phyloP scores from a whole-genome alignment of 2,888 invertebrate species.

The Athripsodes cinereus region DNA sequence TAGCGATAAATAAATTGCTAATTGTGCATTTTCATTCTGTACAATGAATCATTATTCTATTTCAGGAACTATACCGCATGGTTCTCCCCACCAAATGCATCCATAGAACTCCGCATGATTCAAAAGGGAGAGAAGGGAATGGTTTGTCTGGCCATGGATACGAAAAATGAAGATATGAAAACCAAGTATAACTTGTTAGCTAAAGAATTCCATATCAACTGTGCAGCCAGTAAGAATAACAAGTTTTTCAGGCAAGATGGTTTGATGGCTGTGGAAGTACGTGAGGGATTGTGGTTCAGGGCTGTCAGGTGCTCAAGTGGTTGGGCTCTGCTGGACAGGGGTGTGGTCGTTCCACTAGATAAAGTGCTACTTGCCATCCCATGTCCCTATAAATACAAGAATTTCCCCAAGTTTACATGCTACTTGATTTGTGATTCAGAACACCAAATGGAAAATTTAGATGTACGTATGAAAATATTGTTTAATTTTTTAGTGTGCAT shows the following conservation, averaged over 20 bases:
- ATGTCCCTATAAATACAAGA: neutral
- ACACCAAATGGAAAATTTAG: neutral
- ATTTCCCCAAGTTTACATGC: neutral
- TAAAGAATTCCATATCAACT: neutral
- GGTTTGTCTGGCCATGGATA: neutral
- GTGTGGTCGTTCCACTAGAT: neutral
- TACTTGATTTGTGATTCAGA: neutral
- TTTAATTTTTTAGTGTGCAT: too few relatives aligned
- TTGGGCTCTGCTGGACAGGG: neutral
- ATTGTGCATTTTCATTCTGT: too few relatives aligned
- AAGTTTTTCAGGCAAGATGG: too few relatives aligned
- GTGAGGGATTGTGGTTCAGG: neutral
- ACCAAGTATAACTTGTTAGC: neutral
- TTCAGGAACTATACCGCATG: neutral
- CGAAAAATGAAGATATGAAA: neutral
- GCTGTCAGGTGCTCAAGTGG: neutral
- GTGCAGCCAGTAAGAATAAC: neutral
- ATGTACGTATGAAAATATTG: too few relatives aligned
- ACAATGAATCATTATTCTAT: too few relatives aligned
- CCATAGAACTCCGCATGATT: neutral
- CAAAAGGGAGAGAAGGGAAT: neutral
- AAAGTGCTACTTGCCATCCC: neutral
- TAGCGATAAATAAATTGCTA: too few relatives aligned
- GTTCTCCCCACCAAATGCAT: neutral
- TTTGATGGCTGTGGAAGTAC: neutral